Conservation (phyloP, 2,888 invertebrate genomes). For the Heliconius sara region DNA sequence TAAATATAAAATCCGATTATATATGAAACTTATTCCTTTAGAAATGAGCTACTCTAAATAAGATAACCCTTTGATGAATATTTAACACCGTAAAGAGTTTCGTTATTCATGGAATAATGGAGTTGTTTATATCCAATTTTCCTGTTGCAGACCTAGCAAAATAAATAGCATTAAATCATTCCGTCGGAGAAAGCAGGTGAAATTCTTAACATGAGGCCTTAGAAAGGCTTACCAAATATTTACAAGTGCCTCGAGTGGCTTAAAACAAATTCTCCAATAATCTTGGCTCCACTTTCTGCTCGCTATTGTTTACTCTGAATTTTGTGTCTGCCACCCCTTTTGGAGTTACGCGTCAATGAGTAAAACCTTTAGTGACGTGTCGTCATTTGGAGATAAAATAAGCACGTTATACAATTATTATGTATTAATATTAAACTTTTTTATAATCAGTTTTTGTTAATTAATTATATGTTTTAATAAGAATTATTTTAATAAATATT, state of each 20-base stretch:
- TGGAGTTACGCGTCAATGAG: conserved; percentile 48
- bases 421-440: not conserved
- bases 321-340: conserved; percentile 69
- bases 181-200: conserved; percentile 67
- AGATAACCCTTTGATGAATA: conserved; percentile 28
- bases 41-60: conserved; percentile 8
- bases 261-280: conserved; percentile 83
- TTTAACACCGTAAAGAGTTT: conserved; percentile 25
- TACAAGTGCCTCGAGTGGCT: conserved; percentile 79
- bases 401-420: not conserved
- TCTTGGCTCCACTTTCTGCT: conserved; percentile 74
- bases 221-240: conserved; percentile 81
- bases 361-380: conserved; percentile 39
- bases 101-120: conserved; percentile 40
- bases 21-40: conserved; percentile 16
- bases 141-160: conserved; percentile 51
- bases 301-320: conserved; percentile 77
- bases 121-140: conserved; percentile 45
- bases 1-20: conserved; percentile 17
- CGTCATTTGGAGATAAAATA: not conserved
- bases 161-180: conserved; percentile 70
- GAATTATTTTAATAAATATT: too few species aligned
- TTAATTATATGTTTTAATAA: too few species aligned
- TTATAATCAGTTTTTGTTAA: too few species aligned
- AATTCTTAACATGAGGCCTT: conserved; percentile 62